Conservation (phyloP, 2,797 vertebrate genomes). For the Artibeus jamaicensis region DNA sequence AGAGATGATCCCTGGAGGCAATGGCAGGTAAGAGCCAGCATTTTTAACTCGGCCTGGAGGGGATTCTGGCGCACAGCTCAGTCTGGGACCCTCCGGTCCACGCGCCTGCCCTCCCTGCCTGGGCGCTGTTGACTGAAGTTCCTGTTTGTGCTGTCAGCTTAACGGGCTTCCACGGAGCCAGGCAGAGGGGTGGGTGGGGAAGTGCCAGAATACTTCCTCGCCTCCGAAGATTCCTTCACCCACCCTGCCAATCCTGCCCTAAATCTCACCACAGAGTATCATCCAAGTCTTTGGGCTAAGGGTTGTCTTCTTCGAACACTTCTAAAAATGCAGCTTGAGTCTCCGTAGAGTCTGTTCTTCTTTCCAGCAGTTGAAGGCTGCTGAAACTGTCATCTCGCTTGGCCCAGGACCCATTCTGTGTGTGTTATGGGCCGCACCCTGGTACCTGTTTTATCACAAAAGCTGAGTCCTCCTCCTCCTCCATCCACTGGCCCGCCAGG, state of each 20-base stretch:
- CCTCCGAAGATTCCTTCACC: not conserved
- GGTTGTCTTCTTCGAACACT: not conserved
- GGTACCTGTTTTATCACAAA: not conserved
- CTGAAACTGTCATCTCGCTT: not conserved
- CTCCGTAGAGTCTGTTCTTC: not conserved
- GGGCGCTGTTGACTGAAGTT: not conserved
- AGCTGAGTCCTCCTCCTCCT: not conserved
- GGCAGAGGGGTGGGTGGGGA: not conserved
- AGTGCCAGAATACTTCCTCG: not conserved
- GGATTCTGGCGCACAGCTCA: not conserved
- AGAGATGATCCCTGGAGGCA: not conserved
- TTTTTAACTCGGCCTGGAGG: not conserved
- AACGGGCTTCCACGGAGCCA: not conserved
- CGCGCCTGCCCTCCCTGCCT: not conserved
- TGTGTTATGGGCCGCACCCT: not conserved
- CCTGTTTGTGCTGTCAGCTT: not conserved
- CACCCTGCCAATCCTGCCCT: not conserved
- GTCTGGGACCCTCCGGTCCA: not conserved
- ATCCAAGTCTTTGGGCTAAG: not conserved
- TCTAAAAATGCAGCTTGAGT: not conserved
- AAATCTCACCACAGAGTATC: not conserved
- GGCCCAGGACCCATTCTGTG: not conserved
- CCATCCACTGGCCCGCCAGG: not conserved
- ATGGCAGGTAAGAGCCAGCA: not conserved
- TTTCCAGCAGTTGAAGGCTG: not conserved